Base-by-base conservation (phyloP, 2,888 invertebrate genomes). In the Selenia dentaria region DNA sequence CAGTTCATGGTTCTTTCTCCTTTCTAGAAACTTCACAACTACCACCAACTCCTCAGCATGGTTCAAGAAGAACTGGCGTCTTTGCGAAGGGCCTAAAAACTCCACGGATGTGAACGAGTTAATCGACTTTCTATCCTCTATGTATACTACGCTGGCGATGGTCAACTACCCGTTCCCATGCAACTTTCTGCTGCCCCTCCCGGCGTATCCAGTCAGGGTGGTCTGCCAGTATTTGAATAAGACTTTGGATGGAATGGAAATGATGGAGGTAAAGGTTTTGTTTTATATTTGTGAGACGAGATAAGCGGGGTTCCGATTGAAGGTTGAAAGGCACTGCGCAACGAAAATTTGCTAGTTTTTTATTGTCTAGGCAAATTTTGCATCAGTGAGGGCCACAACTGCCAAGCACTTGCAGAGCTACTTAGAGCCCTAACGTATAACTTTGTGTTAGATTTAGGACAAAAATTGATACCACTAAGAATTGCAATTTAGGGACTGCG, bases 101-200 rank as follows among this genome's bases (percentile, higher is more conserved):
- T 61, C 83, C 0, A 63, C 73, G 0, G 79, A 88, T 37, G 61
- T 77, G 12, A 53, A 82, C 5, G 28, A 35, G 0, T 85, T 98
- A 8, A 90, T 95, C 54, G 92, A 93, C 26, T 98, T 95, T 92
- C 79, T 98, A 1, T 71, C 83, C 20, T 93, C 94, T 50, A 92
- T 96, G 57, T 97, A 96, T 74, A 92, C 92, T 5, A 95, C 95
- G 64, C 79, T 98, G 54, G 98, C 98, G 0, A 99, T 99, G 98
- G 95, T 95, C 9, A 96, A 99, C 86, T 99, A 99, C 80, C 99
- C 99, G 0, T 99, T 98, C 75, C 86, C 95, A 0, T 93, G 95
- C 0, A 93, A 93, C 65, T 99, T 99, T 78, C 83, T 99, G 35
- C 92, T 93, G 33, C 94, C 95, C 0, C 73, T 99, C 13, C 98